Base-by-base conservation (phyloP, 2,888 invertebrate genomes). In the Tinea semifulvella region DNA sequence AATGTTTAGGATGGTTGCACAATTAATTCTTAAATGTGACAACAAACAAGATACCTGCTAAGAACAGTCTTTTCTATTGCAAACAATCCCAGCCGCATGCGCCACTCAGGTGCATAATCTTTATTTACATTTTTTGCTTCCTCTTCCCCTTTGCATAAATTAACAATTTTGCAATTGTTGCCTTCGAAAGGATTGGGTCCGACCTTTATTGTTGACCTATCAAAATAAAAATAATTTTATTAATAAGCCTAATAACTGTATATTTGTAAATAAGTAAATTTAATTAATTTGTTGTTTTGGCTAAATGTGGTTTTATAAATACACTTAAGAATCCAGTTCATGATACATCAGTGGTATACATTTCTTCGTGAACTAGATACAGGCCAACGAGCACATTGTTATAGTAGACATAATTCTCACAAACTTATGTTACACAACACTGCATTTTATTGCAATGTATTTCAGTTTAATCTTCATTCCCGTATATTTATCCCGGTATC, bases 91-190 rank as follows among this genome's bases (percentile, higher is more conserved):
- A 64, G 18, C 35, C 66, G 65, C 66, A 64, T 60, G 70, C 65
- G 62, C 50, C 57, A 54, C 56, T 79, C 76, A 79, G 77, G 79
- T 80, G 80, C 64, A 69, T 76, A 72, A 75, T 68, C 75, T 73
- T 74, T 74, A 71, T 76, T 73, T 70, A 63, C 57, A 59, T 61
- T 73, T 73, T 71, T 69, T 70, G 66, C 70, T 58, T 55, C 62
- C 56, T 61, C 73, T 79, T 77, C 75, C 79, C 80, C 80, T 76
- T 77, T 77, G 77, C 76, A 79, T 80, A 80, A 64, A 75, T 80
- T 77, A 77, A 57, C 58, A 67, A 63, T 71, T 74, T 64, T 50
- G 70, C 71, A 51, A 63, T 55, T 54, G 56, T 61, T 53, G 53
- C 54, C 46, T 48, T 14, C 43, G 49, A 50, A 53, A 60, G 56